Conservation (phyloP, 2,113 vertebrate genomes). For the Malurus elegans region DNA sequence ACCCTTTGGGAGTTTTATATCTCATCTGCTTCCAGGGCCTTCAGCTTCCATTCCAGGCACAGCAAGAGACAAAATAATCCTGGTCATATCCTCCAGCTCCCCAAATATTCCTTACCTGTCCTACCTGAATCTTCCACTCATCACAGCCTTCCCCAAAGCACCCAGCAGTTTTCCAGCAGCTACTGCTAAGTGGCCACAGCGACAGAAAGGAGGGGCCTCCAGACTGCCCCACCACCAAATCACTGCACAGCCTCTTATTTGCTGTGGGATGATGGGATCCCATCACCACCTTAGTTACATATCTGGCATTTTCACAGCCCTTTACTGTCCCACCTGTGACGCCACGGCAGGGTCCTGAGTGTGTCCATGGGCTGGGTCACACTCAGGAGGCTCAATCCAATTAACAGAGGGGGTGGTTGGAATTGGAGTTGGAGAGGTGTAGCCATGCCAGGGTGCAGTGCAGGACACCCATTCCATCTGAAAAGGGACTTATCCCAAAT, state of each 20-base stretch:
- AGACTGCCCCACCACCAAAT: not conserved
- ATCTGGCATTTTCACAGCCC: not conserved
- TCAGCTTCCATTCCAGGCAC: not conserved
- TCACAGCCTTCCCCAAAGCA: not conserved
- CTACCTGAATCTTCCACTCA: not conserved
- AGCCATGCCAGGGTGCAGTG: not conserved
- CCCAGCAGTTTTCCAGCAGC: not conserved
- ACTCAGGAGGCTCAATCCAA: accelerated
- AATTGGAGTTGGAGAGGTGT: not conserved
- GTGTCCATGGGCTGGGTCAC: accelerated
- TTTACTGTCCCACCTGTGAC: accelerated
- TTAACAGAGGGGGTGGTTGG: not conserved
- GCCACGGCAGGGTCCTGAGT: accelerated
- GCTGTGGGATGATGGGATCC: not conserved
- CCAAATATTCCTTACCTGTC: not conserved
- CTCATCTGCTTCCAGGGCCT: not conserved
- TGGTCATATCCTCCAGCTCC: not conserved
- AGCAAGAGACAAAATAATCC: not conserved
- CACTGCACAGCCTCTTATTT: accelerated
- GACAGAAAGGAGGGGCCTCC: not conserved
- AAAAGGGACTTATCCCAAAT: not conserved
- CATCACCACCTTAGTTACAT: not conserved
- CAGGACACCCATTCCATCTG: not conserved
- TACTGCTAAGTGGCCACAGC: not conserved
- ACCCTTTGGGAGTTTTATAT: too few species aligned